Base-by-base conservation (phyloP, 2,797 vertebrate genomes). In the Fistularia commersonii region DNA sequence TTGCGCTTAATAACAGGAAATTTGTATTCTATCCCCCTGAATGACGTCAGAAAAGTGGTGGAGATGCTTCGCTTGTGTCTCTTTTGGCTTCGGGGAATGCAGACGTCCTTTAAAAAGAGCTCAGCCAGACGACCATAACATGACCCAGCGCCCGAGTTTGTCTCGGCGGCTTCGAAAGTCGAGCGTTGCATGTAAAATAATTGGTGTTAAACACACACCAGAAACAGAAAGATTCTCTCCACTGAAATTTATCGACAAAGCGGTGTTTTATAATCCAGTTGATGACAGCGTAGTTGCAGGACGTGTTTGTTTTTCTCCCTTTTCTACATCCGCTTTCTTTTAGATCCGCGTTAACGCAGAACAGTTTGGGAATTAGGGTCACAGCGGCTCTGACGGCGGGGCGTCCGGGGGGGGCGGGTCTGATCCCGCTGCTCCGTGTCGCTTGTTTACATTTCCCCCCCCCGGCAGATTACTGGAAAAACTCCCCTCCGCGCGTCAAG, bases 401-500 rank as follows among this genome's bases (percentile, higher is more conserved):
- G 41, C 11, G 11, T 42, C 3, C 8, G 11, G 13, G 6, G 34
- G 34, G 34, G 34, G 34, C 8, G 34, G 44, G 82, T 74, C 60
- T 53, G 76, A 71, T 76, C 68, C 67, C 33, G 59, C 75, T 38
- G 71, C 69, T 70, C 67, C 7, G 31, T 48, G 54, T 77, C 45
- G 53, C 64, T 61, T 71, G 66, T 78, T 76, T 80, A 76, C 54
- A 57, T 79, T 72, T 74, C n/a, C n/a, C n/a, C 47, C 58, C 60
- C 50, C 58, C 54, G 69, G 75, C 60, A 86, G 81, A 84, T 87
- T 83, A 84, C 74, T 74, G 69, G 48, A 57, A 83, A 72, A n/a
- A n/a, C 69, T 70, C 62, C 65, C 66, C 74, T 72, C 54, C 54
- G 55, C 54, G 48, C 53, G 64, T 82, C 66, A 61, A 84, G 77